Base-by-base conservation (phyloP, 2,113 vertebrate genomes). In the Chrysemys picta region DNA sequence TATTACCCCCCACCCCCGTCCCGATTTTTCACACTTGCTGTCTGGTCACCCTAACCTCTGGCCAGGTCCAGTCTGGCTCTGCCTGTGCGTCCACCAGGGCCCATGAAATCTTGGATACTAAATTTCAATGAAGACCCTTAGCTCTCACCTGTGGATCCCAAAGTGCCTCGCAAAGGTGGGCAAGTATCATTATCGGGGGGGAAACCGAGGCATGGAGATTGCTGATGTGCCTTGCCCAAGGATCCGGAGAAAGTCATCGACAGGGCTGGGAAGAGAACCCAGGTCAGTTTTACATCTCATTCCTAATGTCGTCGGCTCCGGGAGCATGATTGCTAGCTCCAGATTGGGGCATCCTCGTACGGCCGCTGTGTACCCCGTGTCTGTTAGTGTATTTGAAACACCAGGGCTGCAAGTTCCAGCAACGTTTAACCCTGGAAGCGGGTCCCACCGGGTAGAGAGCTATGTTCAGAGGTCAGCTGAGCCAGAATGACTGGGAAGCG, bases 281-380 rank as follows among this genome's bases (percentile, higher is more conserved):
- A 24, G n/a, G 31, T 8, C 10, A 45, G 54, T 2, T 21, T 50
- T 59, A 25, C 7, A 10, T 12, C 2, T 0, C 53, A 3, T 5
- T 42, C 52, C 25, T 25, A 75, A 75, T 11, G 38, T 11, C 9
- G 5, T n/a, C 72, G 24, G n/a, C 72, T 42, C n/a, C 72, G 11
- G n/a, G 5, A 13, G 31, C 50, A 8, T 9, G 1, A 22, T 17
- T 10, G 3, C 14, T 38, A 24, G 52, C 29, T 45, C 75, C 47
- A n/a, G 29, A 1, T 10, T 42, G 29, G 47, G 5, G 10, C 24
- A 42, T 19, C 8, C 8, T 6, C 0, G 0, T 7, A 25, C 27
- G 5, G 65, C 65, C 17, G 1, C 42, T 24, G 69, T 11, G n/a
- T 42, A 38, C 10, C 69, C 38, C 22, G 5, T 42, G n/a, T 12